Evolutionary conservation across 2,797 vertebrate genomes (phyloP).

Genomic region (Eremophila alpestris): DNA sequence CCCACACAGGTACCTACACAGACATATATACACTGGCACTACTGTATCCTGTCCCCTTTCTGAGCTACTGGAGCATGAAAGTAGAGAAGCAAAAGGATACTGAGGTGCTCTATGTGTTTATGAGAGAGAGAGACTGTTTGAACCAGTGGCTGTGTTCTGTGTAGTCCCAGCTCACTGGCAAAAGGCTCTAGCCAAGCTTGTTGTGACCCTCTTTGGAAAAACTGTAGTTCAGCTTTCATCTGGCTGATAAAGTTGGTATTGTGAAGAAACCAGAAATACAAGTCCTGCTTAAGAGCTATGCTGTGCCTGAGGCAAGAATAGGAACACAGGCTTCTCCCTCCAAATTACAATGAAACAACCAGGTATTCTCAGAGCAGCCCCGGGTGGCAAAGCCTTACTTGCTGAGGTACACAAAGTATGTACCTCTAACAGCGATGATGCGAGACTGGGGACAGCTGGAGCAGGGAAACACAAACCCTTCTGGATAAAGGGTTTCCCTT

Average conservation of each 20-base stretch:
- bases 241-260: constrained; percentile 19
- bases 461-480: neutral
- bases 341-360: neutral
- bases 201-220: neutral
- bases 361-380: neutral
- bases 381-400: neutral
- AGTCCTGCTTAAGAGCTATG: neutral
- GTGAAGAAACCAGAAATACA: constrained; percentile 62
- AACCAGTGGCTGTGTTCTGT: neutral
- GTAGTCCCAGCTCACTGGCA: neutral
- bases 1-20: neutral
- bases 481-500: neutral
- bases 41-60: neutral
- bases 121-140: neutral
- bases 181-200: neutral
- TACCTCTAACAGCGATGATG: fast-evolving
- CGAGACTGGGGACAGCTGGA: neutral
- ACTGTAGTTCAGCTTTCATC: neutral
- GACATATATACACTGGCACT: neutral
- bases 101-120: neutral
- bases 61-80: neutral
- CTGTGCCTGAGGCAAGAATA: neutral
- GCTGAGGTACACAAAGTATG: neutral
- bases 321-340: neutral
- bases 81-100: neutral